Percentiles rank a stretch among this genome's conserved stretches.
Conservation (phyloP, 2,113 vertebrate genomes). For the Progne subis region DNA sequence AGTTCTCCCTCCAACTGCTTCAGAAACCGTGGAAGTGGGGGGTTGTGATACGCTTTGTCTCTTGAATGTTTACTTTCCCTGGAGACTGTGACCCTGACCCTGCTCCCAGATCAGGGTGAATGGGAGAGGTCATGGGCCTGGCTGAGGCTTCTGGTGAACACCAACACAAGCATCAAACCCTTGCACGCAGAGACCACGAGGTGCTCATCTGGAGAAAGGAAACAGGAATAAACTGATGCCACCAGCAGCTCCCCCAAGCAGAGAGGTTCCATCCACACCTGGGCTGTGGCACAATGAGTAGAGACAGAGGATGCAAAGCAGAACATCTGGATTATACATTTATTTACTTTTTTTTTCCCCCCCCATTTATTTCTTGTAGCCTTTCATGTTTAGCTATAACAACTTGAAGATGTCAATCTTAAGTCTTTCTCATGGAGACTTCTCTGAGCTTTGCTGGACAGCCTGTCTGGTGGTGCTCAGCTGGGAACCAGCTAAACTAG, state of each 20-base stretch:
- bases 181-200: rapidly evolving
- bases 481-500: neutral
- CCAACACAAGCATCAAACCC: neutral
- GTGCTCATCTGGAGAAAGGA: neutral
- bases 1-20: neutral
- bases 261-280: neutral
- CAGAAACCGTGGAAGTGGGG: neutral
- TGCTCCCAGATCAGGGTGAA: neutral
- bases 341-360: neutral
- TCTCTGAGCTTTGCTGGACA: neutral
- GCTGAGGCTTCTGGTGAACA: neutral
- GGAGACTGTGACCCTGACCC: neutral
- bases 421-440: neutral
- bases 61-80: neutral
- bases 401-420: neutral
- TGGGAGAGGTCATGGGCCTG: neutral
- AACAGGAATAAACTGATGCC: neutral
- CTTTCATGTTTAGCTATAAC: neutral
- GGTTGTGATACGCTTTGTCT: neutral
- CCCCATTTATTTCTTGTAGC: neutral
- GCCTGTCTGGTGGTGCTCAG: neutral
- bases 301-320: neutral
- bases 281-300: neutral
- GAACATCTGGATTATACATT: neutral
- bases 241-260: neutral